phyloP scores from a whole-genome alignment of 1,140 invertebrate genomes.

The Solenopsis invicta region DNA sequence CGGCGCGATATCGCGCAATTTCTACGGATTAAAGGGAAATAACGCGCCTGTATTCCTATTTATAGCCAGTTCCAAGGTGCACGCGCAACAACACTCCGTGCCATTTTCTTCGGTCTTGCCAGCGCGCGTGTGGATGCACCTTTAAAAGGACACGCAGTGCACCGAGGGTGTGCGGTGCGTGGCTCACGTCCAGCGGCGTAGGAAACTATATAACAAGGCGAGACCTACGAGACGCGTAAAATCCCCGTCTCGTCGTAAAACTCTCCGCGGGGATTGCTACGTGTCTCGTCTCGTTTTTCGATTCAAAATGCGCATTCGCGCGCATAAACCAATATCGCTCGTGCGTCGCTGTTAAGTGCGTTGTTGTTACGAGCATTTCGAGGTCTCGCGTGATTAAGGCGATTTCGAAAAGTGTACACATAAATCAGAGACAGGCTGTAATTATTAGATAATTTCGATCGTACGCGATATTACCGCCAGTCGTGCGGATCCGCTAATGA shows the following conservation, averaged over 20 bases:
- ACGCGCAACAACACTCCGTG: neutral
- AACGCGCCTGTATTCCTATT: constrained; percentile 64
- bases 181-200: constrained; percentile 42
- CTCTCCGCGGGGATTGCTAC: constrained; percentile 3
- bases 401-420: constrained; percentile 39
- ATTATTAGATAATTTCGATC: constrained; percentile 53
- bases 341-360: neutral
- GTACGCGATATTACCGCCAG: constrained; percentile 4
- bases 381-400: constrained; percentile 43
- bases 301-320: neutral
- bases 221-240: constrained; percentile 33
- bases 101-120: neutral
- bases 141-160: constrained; percentile 36
- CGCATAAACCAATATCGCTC: neutral
- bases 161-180: neutral
- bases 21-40: constrained; percentile 69
- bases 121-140: constrained; percentile 33
- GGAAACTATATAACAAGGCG: constrained; percentile 2
- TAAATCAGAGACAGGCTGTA: constrained; percentile 36
- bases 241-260: constrained; percentile 37
- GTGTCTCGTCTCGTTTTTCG: constrained; percentile 6
- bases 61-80: constrained; percentile 53
- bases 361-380: constrained; percentile 35
- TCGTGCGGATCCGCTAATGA: neutral
- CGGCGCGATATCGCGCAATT: constrained; percentile 60